A percentile compares a stretch with the other conserved stretches of the same genome.
These are phyloP conservation scores for Empis livida DNA, from an alignment of 2,888 invertebrate genomes.

Conservation along the genomic window DNA sequence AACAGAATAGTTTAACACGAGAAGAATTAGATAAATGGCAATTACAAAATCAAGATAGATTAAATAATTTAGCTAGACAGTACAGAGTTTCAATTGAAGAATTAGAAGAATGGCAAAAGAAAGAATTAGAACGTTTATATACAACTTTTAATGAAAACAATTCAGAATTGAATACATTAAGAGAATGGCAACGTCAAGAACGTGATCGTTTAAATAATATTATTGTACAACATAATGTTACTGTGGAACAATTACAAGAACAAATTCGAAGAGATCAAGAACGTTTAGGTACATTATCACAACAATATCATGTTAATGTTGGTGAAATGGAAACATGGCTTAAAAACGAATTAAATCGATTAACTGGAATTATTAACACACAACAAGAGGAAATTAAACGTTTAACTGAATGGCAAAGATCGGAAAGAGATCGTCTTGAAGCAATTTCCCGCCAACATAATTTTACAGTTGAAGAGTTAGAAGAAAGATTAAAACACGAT, in stretches of 20 bases:
- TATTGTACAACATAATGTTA: slow-evolving; percentile 27
- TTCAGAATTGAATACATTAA: slow-evolving; percentile 16
- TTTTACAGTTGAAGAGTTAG: slow-evolving; percentile 25
- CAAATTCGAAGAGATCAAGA: slow-evolving; percentile 28
- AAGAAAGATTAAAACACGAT: slow-evolving; percentile 25
- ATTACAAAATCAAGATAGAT: slow-evolving; percentile 20
- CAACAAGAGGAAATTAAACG: slow-evolving; percentile 27
- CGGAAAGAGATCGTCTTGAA: slow-evolving; percentile 27
- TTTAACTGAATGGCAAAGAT: slow-evolving; percentile 28
- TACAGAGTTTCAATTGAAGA: slow-evolving; percentile 23
- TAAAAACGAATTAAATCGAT: slow-evolving; percentile 25
- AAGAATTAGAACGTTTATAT: slow-evolving; percentile 26
- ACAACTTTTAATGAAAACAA: slow-evolving; percentile 23
- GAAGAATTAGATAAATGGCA: slow-evolving; percentile 32
- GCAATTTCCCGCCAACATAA: slow-evolving; percentile 25
- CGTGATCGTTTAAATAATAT: slow-evolving; percentile 24
- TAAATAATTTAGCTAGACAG: slow-evolving; percentile 19
- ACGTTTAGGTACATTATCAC: slow-evolving; percentile 22
- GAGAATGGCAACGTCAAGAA: slow-evolving; percentile 19
- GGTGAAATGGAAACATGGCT: slow-evolving; percentile 29
- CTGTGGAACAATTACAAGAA: slow-evolving; percentile 25
- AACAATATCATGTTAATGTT: slow-evolving; percentile 27
- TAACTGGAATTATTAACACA: slow-evolving; percentile 24
- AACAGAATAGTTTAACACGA: slow-evolving; percentile 26
- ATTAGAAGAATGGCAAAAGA: slow-evolving; percentile 26